A percentile compares a stretch with the other conserved stretches of the same genome.
These are phyloP conservation scores for Spea multiplicata DNA, from an alignment of 2,113 vertebrate genomes.

Conservation along the genomic window DNA sequence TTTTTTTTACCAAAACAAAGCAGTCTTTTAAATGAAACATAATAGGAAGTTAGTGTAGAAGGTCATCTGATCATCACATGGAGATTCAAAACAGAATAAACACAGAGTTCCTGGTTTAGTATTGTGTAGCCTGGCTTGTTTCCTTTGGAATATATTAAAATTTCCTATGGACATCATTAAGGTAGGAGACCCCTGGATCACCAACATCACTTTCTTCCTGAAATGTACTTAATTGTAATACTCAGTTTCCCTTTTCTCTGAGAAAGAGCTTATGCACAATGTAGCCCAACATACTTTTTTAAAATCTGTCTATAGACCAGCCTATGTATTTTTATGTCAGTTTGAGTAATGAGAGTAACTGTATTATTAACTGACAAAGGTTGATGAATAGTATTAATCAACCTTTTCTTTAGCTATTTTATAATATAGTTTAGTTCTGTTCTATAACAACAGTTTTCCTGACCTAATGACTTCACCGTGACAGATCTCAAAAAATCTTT, in stretches of 20 bases:
- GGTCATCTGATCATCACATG: slow-evolving; percentile 36
- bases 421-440: no score
- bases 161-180: not conserved
- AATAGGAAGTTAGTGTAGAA: slow-evolving; percentile 33
- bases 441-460: no score
- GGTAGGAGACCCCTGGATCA: slow-evolving; percentile 10
- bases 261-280: no score
- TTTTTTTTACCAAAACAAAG: slow-evolving; percentile 24
- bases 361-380: no score
- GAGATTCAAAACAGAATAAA: not conserved
- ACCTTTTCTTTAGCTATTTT: no score
- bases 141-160: not conserved
- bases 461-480: no score
- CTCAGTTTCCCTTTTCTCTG: not conserved
- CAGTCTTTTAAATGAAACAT: slow-evolving; percentile 30
- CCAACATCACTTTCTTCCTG: not conserved
- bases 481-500: no score
- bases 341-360: no score
- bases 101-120: not conserved
- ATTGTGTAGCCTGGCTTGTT: slow-evolving; percentile 1
- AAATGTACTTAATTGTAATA: not conserved
- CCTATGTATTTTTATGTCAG: no score
- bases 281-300: no score
- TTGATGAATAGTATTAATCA: no score
- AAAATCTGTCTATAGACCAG: no score